These are phyloP conservation scores for Baronia brevicornis DNA, from an alignment of 2,888 invertebrate species.

Conservation along the genomic window DNA sequence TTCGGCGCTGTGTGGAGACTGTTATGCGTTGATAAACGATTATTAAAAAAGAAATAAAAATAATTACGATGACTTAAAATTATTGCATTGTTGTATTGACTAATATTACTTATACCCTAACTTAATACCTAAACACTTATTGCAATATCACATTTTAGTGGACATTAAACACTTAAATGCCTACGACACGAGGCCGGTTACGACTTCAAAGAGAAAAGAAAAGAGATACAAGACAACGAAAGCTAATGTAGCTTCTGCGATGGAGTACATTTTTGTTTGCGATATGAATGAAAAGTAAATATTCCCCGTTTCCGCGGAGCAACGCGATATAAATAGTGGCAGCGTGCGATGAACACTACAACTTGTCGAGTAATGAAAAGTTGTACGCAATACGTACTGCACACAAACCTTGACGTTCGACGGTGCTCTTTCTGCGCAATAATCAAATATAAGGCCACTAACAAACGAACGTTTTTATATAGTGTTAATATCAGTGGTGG, in stretches of 20 bases:
- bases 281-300: slow-evolving; percentile 28
- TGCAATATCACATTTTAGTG: slow-evolving; percentile 59
- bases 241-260: slow-evolving; percentile 66
- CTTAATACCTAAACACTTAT: slow-evolving; percentile 27
- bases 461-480: too few species aligned
- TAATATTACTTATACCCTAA: slow-evolving; percentile 42
- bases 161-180: slow-evolving; percentile 24
- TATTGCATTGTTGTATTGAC: slow-evolving; percentile 62
- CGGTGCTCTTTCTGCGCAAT: slow-evolving; percentile 3
- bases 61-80: slow-evolving; percentile 7
- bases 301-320: slow-evolving; percentile 23
- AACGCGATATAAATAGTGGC: slow-evolving; percentile 13
- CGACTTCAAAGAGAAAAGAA: slow-evolving; percentile 65
- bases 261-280: slow-evolving; percentile 57
- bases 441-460: slow-evolving; percentile 5
- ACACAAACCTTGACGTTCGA: slow-evolving; percentile 14
- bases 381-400: slow-evolving; percentile 13
- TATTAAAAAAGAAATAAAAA: slow-evolving; percentile 4
- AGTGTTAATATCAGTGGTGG: too few species aligned
- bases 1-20: slow-evolving; percentile 7
- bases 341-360: slow-evolving; percentile 47
- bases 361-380: slow-evolving; percentile 45
- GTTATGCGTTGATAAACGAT: slow-evolving; percentile 4
- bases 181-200: slow-evolving; percentile 60
- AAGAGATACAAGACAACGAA: slow-evolving; percentile 63